Percentiles rank a stretch among this genome's conserved stretches.
These are phyloP conservation scores for Patiria miniata DNA, from an alignment of 35 echinoderm and acorn worm species.

Conservation along the genomic window DNA sequence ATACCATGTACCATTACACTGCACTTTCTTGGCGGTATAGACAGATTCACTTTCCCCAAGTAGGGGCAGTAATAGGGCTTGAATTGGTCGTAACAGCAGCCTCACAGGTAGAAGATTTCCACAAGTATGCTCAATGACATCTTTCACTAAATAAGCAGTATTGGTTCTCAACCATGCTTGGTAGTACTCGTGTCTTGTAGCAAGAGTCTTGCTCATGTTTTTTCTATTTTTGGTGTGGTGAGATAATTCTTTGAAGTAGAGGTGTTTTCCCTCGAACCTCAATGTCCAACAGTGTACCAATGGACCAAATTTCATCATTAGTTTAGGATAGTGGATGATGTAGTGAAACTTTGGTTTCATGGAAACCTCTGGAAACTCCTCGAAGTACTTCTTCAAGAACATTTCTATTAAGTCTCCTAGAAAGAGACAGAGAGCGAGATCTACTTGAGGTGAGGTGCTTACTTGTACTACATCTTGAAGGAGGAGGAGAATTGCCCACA, in stretches of 20 bases:
- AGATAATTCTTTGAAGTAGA: slow-evolving; percentile 51
- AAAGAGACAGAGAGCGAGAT: neutral
- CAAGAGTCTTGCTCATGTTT: slow-evolving; percentile 43
- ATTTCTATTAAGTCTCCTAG: slow-evolving; percentile 25
- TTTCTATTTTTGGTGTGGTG: slow-evolving; percentile 41
- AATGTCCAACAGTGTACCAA: slow-evolving; percentile 34
- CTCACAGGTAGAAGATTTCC: slow-evolving; percentile 31
- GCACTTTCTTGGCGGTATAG: slow-evolving; percentile 39
- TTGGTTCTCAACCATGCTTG: slow-evolving; percentile 32
- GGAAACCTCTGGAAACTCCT: slow-evolving; percentile 19
- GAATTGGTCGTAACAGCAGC: slow-evolving; percentile 31
- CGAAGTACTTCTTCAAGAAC: slow-evolving; percentile 26
- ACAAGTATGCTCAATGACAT: slow-evolving; percentile 16
- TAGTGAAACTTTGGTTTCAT: slow-evolving; percentile 74
- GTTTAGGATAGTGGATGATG: slow-evolving; percentile 43
- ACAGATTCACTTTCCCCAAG: slow-evolving; percentile 30
- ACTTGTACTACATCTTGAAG: slow-evolving; percentile 46
- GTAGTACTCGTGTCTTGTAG: slow-evolving; percentile 49
- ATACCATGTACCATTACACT: slow-evolving; percentile 39
- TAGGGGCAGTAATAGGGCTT: slow-evolving; percentile 26
- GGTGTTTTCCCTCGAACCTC: slow-evolving; percentile 52
- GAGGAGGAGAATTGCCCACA: slow-evolving; percentile 16
- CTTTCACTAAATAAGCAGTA: neutral
- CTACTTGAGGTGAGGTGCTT: slow-evolving; percentile 2
- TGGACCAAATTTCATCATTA: slow-evolving; percentile 43